Evolutionary conservation across 2,797 vertebrate species (phyloP).

Genomic region (Danionella dracula): DNA sequence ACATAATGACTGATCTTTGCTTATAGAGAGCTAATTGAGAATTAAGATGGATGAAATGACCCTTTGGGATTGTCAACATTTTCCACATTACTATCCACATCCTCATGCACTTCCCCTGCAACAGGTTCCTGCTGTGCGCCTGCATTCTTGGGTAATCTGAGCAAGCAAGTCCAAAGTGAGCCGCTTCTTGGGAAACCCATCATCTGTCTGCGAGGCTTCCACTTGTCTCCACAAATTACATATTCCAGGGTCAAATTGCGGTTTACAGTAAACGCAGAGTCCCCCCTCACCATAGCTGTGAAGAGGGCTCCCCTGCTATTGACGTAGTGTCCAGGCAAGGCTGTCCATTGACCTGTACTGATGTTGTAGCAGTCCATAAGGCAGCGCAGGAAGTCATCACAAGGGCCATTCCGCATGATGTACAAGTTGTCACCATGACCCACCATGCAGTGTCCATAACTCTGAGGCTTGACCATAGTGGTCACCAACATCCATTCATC

Average conservation of each 20-base stretch:
- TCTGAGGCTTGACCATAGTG: conserved; percentile 80
- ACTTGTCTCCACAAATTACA: conserved; percentile 68
- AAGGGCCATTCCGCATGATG: conserved; percentile 89
- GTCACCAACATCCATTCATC: conserved; percentile 77
- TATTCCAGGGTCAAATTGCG: conserved; percentile 85
- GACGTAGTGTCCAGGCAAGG: conserved; percentile 82
- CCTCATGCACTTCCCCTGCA: conserved; percentile 45
- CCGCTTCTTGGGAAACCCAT: conserved; percentile 87
- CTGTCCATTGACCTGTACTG: conserved; percentile 84
- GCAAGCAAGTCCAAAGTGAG: conserved; percentile 87
- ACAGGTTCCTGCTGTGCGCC: conserved; percentile 38
- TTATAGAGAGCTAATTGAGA: background rate
- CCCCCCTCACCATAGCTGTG: conserved; percentile 77
- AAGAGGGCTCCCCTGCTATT: conserved; percentile 97
- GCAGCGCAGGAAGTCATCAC: conserved; percentile 87
- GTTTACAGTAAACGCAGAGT: conserved; percentile 88
- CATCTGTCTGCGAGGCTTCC: conserved; percentile 82
- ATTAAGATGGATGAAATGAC: background rate
- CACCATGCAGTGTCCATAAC: conserved; percentile 95
- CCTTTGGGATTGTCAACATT: conserved; percentile 25
- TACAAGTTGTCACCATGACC: conserved; percentile 89
- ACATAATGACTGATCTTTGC: background rate
- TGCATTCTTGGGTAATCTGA: conserved; percentile 72
- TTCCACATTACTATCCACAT: conserved; percentile 14
- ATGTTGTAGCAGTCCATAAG: conserved; percentile 88